Evolutionary conservation across 2,797 vertebrate genomes (phyloP), one percentile per base, ranked within the genome.

Genomic region (Pseudomugil tenellus): DNA sequence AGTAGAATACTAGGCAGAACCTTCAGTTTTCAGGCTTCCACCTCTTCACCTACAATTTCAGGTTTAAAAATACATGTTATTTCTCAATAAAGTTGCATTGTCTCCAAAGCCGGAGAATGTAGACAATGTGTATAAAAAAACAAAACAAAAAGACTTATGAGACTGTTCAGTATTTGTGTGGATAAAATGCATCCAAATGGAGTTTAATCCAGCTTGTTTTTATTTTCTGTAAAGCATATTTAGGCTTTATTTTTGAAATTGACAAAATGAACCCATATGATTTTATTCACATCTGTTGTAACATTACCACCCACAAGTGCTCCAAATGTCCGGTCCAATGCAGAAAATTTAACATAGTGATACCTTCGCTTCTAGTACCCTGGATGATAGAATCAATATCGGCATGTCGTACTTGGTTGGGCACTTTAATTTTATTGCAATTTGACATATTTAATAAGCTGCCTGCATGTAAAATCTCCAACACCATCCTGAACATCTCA

Each of bases 401-500:
- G n/a, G n/a, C n/a, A n/a, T n/a, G n/a, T n/a, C n/a, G n/a, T n/a
- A 25, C 39, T 29, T 16, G 53, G 52, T 0, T 23, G 41, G 32
- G 23, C 35, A 11, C 12, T 34, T 66, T 66, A 58, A 79, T 54
- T 28, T 28, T 3, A n/a, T 35, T 52, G 25, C 37, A 66, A 39
- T 58, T 1, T 13, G 39, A 57, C 23, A 29, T 29, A 65, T 60
- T 49, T 63, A 25, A 25, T 25, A 14, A 49, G 48, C 10, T 14
- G 43, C 23, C 21, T 49, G 21, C 46, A 25, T 23, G 23, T 25
- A 49, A 49, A 49, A 25, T 49, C 48, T 14, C 23, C 48, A 25
- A 26, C 21, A 25, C 23, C 60, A 67, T 72, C 48, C 63, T 49
- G 57, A 54, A 48, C 10, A 61, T 63, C 48, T 46, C 43, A 43